Evolutionary conservation across 2,113 vertebrate genomes (phyloP), one percentile per base, ranked within the genome.

Genomic region (Aphyosemion australe): DNA sequence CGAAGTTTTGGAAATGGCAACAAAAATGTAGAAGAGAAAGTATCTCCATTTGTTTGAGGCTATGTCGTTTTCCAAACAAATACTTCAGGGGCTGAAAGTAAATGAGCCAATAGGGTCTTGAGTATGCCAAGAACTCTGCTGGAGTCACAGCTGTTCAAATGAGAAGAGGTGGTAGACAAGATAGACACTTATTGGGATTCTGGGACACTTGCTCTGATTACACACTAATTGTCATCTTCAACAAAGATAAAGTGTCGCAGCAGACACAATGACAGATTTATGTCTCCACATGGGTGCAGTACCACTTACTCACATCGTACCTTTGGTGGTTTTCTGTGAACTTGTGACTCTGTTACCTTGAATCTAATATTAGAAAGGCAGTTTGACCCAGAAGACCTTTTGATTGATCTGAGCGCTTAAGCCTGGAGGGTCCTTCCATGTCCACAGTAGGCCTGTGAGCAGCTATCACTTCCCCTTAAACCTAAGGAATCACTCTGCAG

Each of bases 81-180:
- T 66, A 72, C 73, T 77, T 77, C 59, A 68, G 72, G 54, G 71
- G 58, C 68, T 74, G 61, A n/a, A 63, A 76, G 62, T 69, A 85
- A 88, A 86, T 82, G 78, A 87, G 82, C 61, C 81, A 76, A 65
- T 54, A 5, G 80, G 65, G 83, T 43, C 58, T 49, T 64, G 50
- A 75, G 69, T 61, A 61, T 84, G 85, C 87, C 87, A 90, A 80
- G 61, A 81, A 69, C 77, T 70, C 85, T 76, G 80, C 84, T 86
- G 82, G 76, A 77, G 67, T 73, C 82, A 68, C 89, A 88, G 79
- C 87, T 90, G 89, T 78, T 88, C 78, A 84, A 80, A 82, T 77
- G 62, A 34, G 63, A 53, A 80, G 46, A 74, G 72, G 71, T 62
- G 67, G 67, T 74, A 80, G 69, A 65, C 72, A 9, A 61, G 58